Conservation (phyloP, 2,797 vertebrate species). For the Sciurus carolinensis region DNA sequence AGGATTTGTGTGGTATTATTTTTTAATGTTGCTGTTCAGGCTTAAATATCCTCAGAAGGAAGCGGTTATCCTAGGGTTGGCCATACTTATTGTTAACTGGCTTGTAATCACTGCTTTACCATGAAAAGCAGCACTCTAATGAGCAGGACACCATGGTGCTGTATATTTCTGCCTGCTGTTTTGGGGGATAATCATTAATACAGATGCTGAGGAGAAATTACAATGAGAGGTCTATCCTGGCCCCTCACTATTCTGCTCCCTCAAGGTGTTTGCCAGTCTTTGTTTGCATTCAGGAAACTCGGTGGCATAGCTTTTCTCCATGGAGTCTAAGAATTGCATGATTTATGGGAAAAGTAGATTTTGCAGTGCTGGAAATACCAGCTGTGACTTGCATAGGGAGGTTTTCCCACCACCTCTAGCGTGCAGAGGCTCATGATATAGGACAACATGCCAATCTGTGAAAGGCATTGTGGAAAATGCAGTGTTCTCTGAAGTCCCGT, state of each 20-base stretch:
- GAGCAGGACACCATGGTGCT: not conserved
- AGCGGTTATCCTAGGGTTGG: not conserved
- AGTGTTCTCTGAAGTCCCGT: conserved; percentile 66
- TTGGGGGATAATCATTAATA: not conserved
- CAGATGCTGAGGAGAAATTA: not conserved
- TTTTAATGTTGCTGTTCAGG: conserved; percentile 24
- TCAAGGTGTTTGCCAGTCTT: not conserved
- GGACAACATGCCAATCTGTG: conserved; percentile 66
- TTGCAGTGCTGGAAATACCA: conserved; percentile 55
- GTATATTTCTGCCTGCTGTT: not conserved
- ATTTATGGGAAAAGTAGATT: conserved; percentile 59
- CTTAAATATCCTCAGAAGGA: not conserved
- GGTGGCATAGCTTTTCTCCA: conserved; percentile 41
- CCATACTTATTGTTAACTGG: not conserved
- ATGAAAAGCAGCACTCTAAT: not conserved
- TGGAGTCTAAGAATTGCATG: conserved; percentile 20
- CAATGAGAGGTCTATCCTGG: not conserved
- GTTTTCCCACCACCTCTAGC: not conserved
- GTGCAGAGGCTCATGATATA: not conserved
- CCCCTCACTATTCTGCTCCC: fast-evolving
- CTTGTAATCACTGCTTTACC: not conserved
- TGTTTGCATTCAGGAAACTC: conserved; percentile 39
- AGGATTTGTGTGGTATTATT: not conserved
- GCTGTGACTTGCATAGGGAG: not conserved
- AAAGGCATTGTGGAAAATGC: conserved; percentile 45